Percentiles rank a stretch among this genome's conserved stretches.
Conservation (phyloP, 2,113 vertebrate species). For the Egretta garzetta region DNA sequence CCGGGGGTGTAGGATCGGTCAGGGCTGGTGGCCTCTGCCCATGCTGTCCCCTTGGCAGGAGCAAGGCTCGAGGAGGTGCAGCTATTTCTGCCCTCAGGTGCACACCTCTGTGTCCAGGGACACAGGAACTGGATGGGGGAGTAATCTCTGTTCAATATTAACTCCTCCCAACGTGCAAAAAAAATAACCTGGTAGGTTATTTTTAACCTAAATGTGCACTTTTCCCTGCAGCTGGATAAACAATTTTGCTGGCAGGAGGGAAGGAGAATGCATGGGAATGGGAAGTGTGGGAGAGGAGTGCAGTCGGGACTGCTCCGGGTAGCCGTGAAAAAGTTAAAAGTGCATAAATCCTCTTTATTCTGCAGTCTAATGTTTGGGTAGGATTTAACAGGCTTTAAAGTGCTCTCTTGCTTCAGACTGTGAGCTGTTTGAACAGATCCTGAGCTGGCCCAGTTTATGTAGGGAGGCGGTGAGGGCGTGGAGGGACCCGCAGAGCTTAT, state of each 20-base stretch:
- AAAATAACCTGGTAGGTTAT: not conserved
- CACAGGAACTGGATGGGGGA: not conserved
- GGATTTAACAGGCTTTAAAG: not conserved
- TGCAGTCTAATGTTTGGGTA: accelerated
- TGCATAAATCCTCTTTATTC: not conserved
- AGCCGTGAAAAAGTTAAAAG: not conserved
- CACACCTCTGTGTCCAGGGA: not conserved
- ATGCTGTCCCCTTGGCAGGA: not conserved
- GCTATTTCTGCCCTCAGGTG: accelerated
- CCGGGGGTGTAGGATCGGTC: too few relatives aligned
- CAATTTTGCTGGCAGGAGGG: not conserved
- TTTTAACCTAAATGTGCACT: not conserved
- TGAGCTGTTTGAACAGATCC: not conserved
- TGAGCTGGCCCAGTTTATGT: not conserved
- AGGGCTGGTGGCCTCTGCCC: not conserved
- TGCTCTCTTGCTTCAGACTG: not conserved
- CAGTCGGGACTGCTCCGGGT: accelerated
- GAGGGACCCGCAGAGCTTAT: not conserved
- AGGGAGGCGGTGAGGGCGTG: not conserved
- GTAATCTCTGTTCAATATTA: not conserved
- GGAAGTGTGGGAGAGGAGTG: not conserved
- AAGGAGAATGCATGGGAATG: not conserved
- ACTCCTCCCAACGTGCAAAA: not conserved
- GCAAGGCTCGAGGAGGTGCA: not conserved
- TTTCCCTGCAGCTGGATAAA: not conserved